These are phyloP conservation scores for Micromesistius poutassou DNA, from an alignment of 2,797 vertebrate species.

Conservation along the genomic window DNA sequence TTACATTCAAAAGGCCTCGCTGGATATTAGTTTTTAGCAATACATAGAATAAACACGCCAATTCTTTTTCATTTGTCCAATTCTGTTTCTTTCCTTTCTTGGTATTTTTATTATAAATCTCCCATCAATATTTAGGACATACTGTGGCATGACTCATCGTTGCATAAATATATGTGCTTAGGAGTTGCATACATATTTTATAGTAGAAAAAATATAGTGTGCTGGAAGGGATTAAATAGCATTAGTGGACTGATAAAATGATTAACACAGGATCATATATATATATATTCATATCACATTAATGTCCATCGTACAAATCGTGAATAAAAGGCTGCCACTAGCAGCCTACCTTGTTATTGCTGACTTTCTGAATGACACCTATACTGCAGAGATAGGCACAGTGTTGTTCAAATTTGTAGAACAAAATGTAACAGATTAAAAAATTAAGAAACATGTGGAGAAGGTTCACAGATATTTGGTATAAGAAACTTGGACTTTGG, in stretches of 20 bases:
- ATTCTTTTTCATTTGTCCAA: not conserved
- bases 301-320: constrained; percentile 11
- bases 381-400: constrained; percentile 37
- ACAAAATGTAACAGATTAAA: constrained; percentile 32
- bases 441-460: constrained; percentile 19
- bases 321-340: constrained; percentile 4
- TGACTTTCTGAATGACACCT: constrained; percentile 35
- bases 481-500: constrained; percentile 6
- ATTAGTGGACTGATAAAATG: constrained; percentile 7
- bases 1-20: constrained; percentile 37
- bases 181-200: constrained; percentile 22
- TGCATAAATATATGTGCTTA: constrained; percentile 45
- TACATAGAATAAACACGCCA: not conserved
- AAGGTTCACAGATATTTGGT: constrained; percentile 2
- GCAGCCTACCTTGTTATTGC: constrained; percentile 39
- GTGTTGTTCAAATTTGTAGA: constrained; percentile 24
- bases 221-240: constrained; percentile 7
- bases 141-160: constrained; percentile 20
- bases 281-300: not conserved
- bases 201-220: constrained; percentile 15
- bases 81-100: not conserved
- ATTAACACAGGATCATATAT: constrained; percentile 10
- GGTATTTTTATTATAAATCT: constrained; percentile 24
- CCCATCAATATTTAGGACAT: constrained; percentile 13
- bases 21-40: constrained; percentile 14